phyloP scores from a whole-genome alignment of 2,113 vertebrate genomes.

The Cettia cetti region DNA sequence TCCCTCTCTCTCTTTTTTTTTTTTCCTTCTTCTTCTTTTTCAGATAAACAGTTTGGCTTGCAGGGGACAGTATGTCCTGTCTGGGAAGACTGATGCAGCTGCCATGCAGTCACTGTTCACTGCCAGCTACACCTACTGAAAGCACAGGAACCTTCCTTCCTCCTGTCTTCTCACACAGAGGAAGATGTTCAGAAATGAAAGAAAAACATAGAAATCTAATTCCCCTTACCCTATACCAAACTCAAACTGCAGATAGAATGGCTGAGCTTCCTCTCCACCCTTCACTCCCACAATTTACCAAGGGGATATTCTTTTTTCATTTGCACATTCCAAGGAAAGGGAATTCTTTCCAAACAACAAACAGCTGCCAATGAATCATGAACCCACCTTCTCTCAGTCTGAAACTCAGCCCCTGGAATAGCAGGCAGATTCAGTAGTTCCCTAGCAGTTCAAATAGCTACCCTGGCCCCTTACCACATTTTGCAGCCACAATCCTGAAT shows the following conservation, averaged over 20 bases:
- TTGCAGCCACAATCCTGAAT: neutral
- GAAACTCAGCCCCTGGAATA: neutral
- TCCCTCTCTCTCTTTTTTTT: neutral
- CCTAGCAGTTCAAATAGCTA: neutral
- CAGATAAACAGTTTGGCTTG: slow-evolving; percentile 91
- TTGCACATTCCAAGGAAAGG: neutral
- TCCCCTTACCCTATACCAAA: neutral
- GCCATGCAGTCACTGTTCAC: slow-evolving; percentile 89
- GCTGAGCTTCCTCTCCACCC: slow-evolving; percentile 4
- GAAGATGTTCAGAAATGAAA: neutral
- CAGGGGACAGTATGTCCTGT: slow-evolving; percentile 85
- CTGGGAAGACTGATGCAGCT: slow-evolving; percentile 75
- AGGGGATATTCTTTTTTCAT: neutral
- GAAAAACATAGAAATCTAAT: neutral
- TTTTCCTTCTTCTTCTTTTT: slow-evolving; percentile 3
- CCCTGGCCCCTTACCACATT: neutral
- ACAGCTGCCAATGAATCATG: neutral
- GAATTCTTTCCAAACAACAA: neutral
- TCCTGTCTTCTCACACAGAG: neutral
- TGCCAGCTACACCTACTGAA: slow-evolving; percentile 88
- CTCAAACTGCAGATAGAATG: slow-evolving; percentile 21
- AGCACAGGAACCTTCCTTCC: neutral
- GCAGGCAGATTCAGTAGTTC: neutral
- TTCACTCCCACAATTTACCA: slow-evolving; percentile 2
- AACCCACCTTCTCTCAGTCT: neutral